Evolutionary conservation across 2,113 vertebrate genomes (phyloP), one percentile per base, ranked within the genome.

Genomic region (Trichechus manatus): DNA sequence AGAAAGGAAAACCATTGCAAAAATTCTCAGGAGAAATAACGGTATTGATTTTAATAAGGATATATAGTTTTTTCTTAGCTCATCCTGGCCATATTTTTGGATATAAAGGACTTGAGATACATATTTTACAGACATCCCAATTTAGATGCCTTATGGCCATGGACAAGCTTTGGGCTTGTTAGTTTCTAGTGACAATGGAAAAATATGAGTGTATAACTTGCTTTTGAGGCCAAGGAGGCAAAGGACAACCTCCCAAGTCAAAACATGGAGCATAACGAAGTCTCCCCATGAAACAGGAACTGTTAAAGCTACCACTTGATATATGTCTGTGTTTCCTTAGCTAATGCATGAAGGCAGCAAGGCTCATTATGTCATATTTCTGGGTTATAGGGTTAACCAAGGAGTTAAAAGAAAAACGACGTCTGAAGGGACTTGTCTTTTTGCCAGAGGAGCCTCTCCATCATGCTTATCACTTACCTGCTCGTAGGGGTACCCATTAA

Each of bases 361-460:
- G 23, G 20, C 56, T 88, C 25, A 11, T 91, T 81, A 63, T 89
- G 96, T 97, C 77, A 36, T 72, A 39, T 25, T 82, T 95, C 64
- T 94, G 47, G 90, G 3, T 94, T 94, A n/a, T 36, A 3, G n/a
- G n/a, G 31, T 33, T 27, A 85, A n/a, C 50, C 13, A 86, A 96
- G 29, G 56, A 63, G 42, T 77, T 86, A 44, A 93, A 78, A 88
- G 66, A 56, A 82, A 64, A 56, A 7, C 42, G 33, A 6, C 70
- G 36, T 0, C 20, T 0, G 10, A 87, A 92, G 25, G 19, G 59
- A 87, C 19, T 93, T 94, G 61, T 81, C 47, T 23, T 79, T 2
- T 87, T 72, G 42, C 66, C 95, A 36, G 0, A 3, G 64, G 86
- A n/a, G 20, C 1, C 0, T 80, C 63, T 59, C 27, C 70, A 56